Evolutionary conservation across 2,113 vertebrate genomes (phyloP).

Genomic region (Megalops atlanticus): DNA sequence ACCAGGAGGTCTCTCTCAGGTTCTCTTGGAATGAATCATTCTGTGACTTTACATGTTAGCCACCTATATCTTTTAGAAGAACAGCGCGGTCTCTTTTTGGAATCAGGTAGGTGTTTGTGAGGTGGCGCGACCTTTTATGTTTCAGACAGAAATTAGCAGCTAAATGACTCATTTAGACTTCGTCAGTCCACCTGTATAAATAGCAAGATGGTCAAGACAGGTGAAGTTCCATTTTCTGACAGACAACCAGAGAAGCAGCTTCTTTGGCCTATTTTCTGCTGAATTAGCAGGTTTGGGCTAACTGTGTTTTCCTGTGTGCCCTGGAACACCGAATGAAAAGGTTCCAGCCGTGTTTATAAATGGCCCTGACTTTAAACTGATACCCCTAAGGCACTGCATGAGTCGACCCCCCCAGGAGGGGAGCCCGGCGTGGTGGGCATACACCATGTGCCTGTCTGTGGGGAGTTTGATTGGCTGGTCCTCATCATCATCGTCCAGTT

Average conservation of each 20-base stretch:
- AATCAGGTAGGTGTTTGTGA: background rate
- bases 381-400: constrained; percentile 14
- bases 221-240: background rate
- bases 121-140: background rate
- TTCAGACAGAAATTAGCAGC: background rate
- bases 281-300: background rate
- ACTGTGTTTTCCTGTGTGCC: background rate
- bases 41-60: background rate
- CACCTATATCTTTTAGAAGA: background rate
- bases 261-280: background rate
- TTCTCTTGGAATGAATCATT: too few species aligned
- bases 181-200: background rate
- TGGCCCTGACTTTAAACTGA: constrained; percentile 24
- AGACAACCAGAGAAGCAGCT: background rate
- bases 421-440: constrained; percentile 14
- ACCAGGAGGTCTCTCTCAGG: too few species aligned
- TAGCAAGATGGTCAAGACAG: background rate
- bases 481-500: constrained; percentile 38
- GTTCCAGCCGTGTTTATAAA: background rate
- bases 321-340: background rate
- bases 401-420: too few species aligned
- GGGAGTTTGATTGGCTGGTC: constrained; percentile 35
- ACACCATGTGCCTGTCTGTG: constrained; percentile 31
- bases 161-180: background rate
- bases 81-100: background rate